Conservation (phyloP, 2,797 vertebrate genomes). For the Erethizon dorsatum region DNA sequence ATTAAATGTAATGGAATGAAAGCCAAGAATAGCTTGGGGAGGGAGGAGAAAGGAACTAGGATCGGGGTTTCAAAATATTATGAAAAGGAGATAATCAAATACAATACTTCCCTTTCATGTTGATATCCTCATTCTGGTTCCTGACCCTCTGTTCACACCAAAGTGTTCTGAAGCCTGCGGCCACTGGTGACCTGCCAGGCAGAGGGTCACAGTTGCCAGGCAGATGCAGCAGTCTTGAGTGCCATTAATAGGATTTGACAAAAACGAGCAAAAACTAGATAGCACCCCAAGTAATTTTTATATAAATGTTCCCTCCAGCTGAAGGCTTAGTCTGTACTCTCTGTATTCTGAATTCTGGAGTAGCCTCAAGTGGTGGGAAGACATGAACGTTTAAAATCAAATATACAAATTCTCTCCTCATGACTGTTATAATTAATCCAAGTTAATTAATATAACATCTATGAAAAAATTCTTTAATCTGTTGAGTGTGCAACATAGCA, state of each 20-base stretch:
- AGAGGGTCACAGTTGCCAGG: neutral
- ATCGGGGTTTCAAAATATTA: conserved; percentile 79
- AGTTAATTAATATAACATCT: neutral
- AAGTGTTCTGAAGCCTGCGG: neutral
- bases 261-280: neutral
- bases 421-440: neutral
- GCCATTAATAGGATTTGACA: neutral
- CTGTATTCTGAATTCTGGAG: neutral
- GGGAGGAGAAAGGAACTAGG: neutral
- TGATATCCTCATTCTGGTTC: neutral
- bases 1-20: conserved; percentile 58
- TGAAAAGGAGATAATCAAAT: conserved; percentile 77
- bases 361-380: neutral
- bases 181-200: neutral
- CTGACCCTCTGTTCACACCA: neutral
- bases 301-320: neutral
- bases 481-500: too few relatives aligned
- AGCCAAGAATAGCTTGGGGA: conserved; percentile 66
- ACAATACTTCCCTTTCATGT: conserved; percentile 67
- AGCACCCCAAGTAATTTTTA: neutral
- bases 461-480: neutral
- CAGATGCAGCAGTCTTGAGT: neutral
- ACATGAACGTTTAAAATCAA: neutral
- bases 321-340: neutral
- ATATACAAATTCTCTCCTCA: neutral